phyloP scores from a whole-genome alignment of 2,797 vertebrate genomes.

The Novumbra hubbsi region DNA sequence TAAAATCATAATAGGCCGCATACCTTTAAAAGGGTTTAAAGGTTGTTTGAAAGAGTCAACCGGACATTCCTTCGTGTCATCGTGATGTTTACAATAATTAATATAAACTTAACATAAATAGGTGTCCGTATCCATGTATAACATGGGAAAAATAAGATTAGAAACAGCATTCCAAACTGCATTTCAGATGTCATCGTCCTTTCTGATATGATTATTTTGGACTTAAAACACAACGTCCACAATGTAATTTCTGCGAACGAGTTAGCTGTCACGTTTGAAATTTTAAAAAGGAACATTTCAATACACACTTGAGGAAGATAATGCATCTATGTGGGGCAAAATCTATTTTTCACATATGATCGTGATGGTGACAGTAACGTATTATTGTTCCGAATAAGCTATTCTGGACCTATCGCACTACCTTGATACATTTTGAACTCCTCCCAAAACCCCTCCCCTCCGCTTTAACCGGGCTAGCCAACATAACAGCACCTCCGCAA shows the following conservation, averaged over 20 bases:
- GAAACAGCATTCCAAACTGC: background rate
- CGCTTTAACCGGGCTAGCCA: constrained; percentile 17
- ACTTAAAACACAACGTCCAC: background rate
- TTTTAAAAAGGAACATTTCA: background rate
- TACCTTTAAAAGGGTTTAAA: background rate
- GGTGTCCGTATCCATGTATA: background rate
- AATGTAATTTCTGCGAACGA: background rate
- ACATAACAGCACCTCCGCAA: constrained; percentile 5
- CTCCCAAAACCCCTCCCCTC: constrained; percentile 4
- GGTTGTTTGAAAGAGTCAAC: background rate
- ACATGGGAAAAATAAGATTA: background rate
- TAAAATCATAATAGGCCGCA: background rate
- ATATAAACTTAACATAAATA: background rate
- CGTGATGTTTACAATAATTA: background rate
- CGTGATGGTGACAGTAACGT: background rate
- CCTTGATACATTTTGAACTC: background rate
- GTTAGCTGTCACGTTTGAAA: background rate
- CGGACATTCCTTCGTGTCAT: background rate
- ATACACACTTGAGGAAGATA: background rate
- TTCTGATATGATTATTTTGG: background rate
- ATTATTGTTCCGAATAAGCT: background rate
- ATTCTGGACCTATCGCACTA: background rate
- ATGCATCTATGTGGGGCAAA: background rate
- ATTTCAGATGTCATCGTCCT: background rate
- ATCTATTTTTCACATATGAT: background rate